A percentile compares a stretch with the other conserved stretches of the same genome.
Conservation (phyloP, 2,888 invertebrate genomes). For the Oscheius sp. region DNA sequence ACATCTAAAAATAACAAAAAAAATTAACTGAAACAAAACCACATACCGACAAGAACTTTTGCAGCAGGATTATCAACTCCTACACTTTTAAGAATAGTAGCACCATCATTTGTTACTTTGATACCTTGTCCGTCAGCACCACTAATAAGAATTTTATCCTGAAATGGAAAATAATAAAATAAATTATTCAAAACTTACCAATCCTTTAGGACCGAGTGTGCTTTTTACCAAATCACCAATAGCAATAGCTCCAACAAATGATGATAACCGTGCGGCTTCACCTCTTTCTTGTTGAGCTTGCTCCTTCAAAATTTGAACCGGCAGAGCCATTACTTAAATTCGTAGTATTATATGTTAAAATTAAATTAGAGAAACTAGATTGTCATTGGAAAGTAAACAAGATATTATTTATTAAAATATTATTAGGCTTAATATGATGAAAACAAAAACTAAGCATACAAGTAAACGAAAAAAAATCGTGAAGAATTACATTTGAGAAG, state of each 20-base stretch:
- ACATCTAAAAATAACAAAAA: slow-evolving; percentile 78
- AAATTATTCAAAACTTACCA: slow-evolving; percentile 75
- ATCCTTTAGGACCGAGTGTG: slow-evolving; percentile 97
- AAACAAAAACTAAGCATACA: no score
- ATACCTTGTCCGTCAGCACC: slow-evolving; percentile 74
- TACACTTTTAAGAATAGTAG: slow-evolving; percentile 92
- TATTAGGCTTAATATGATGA: no score
- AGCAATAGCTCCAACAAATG: slow-evolving; percentile 97
- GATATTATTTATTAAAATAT: no score
- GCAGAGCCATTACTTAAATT: slow-evolving; percentile 38
- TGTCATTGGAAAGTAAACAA: no score
- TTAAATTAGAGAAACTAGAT: no score
- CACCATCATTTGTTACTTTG: slow-evolving; percentile 98
- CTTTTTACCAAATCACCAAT: slow-evolving; percentile 98
- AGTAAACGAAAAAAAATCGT: no score
- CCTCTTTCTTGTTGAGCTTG: slow-evolving; percentile 98
- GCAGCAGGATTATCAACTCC: slow-evolving; percentile 99
- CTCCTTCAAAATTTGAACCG: slow-evolving; percentile 86
- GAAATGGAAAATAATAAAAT: slow-evolving; percentile 19
- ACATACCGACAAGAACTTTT: slow-evolving; percentile 86
- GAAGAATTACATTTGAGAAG: no score
- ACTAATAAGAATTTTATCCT: slow-evolving; percentile 75
- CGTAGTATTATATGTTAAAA: no score
- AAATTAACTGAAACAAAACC: background rate
- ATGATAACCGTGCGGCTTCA: slow-evolving; percentile 94